Percentiles rank a stretch among this genome's conserved stretches.
phyloP scores from a whole-genome alignment of 30 jellyfish, hydroid and myxozoan genomes.

The Nemopilema nomurai region DNA sequence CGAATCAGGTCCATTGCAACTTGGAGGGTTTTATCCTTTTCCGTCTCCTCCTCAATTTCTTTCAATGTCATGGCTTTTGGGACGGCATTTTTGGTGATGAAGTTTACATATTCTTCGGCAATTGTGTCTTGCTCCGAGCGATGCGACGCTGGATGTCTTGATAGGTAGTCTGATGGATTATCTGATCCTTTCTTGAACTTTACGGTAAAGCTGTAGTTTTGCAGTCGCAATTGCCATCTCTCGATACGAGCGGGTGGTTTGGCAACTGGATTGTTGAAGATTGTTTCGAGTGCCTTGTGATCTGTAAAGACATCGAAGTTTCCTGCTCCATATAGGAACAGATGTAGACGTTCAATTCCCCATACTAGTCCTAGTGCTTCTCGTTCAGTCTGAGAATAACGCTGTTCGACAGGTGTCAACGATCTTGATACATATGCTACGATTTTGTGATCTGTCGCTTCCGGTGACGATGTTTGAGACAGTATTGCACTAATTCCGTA shows the following conservation, averaged over 20 bases:
- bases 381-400: slow-evolving; percentile 55
- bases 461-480: slow-evolving; percentile 52
- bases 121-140: slow-evolving; percentile 10
- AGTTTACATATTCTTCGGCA: slow-evolving; percentile 43
- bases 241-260: slow-evolving; percentile 56
- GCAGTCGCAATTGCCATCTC: slow-evolving; percentile 35
- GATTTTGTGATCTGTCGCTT: slow-evolving; percentile 21
- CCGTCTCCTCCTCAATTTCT: slow-evolving; percentile 41
- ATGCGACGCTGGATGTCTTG: slow-evolving; percentile 19
- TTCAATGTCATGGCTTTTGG: slow-evolving; percentile 65
- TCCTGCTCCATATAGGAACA: slow-evolving; percentile 35
- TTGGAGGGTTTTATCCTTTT: slow-evolving; percentile 38
- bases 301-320: slow-evolving; percentile 13
- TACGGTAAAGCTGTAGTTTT: slow-evolving; percentile 40
- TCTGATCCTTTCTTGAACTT: slow-evolving; percentile 22
- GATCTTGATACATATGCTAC: slow-evolving; percentile 36
- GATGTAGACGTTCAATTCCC: slow-evolving; percentile 45
- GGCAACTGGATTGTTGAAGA: slow-evolving; percentile 4
- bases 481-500: slow-evolving; percentile 33
- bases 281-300: slow-evolving; percentile 9
- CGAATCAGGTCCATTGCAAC: slow-evolving; percentile 29
- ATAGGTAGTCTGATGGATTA: slow-evolving; percentile 35
- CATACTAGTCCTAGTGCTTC: slow-evolving; percentile 52
- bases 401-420: slow-evolving; percentile 26
- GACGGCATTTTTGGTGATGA: slow-evolving; percentile 10